Conservation (phyloP, 2,113 vertebrate genomes). For the Saimiri boliviensis region DNA sequence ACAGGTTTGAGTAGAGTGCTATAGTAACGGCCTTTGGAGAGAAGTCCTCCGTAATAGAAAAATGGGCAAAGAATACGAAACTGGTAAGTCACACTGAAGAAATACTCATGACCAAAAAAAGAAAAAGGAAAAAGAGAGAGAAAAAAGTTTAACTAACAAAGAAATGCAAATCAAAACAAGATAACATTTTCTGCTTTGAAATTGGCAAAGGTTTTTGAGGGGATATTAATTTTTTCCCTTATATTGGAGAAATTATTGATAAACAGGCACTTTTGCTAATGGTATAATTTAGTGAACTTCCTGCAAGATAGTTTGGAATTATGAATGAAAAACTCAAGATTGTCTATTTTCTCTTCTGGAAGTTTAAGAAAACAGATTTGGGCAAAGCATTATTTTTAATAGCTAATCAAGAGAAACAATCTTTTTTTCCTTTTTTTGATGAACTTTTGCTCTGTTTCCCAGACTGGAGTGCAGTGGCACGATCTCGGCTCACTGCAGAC, state of each 20-base stretch:
- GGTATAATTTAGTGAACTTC: neutral
- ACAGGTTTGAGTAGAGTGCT: neutral
- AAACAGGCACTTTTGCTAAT: neutral
- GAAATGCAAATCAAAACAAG: neutral
- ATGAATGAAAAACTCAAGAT: neutral
- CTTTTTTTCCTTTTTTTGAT: neutral
- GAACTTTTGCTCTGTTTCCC: too few relatives aligned
- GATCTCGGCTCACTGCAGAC: too few relatives aligned
- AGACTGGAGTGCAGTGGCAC: too few relatives aligned
- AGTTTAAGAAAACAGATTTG: conserved; percentile 1
- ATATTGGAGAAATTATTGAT: neutral
- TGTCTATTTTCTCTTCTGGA: neutral
- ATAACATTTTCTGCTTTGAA: neutral
- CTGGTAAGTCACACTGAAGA: neutral
- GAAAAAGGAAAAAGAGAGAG: neutral
- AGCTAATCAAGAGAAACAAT: neutral
- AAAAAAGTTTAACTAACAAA: neutral
- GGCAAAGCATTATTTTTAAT: neutral
- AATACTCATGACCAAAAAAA: neutral
- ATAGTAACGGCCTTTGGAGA: too few relatives aligned
- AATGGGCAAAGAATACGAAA: neutral
- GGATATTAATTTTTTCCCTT: neutral
- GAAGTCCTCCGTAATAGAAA: neutral
- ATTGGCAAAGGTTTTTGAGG: neutral
- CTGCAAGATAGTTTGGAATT: neutral